Evolutionary conservation across 2,797 vertebrate genomes (phyloP).

Genomic region (Gymnodraco acuticeps): DNA sequence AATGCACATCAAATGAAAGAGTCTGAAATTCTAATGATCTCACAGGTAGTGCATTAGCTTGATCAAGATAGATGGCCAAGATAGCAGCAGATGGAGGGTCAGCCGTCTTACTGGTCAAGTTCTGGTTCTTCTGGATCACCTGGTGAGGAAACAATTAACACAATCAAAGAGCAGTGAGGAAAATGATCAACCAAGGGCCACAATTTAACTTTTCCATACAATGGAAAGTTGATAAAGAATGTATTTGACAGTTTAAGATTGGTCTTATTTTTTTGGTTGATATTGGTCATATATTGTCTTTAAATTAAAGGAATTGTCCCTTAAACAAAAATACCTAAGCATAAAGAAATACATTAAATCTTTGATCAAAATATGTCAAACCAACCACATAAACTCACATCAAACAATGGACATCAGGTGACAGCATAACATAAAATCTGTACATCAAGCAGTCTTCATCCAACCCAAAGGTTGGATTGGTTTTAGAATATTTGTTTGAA

Average conservation of each 20-base stretch:
- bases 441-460: neutral
- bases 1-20: neutral
- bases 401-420: neutral
- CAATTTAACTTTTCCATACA: neutral
- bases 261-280: neutral
- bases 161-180: neutral
- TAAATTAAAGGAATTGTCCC: neutral
- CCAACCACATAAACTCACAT: neutral
- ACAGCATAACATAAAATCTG: neutral
- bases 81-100: slow-evolving; percentile 92
- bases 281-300: neutral
- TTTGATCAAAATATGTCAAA: neutral
- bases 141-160: slow-evolving; percentile 53
- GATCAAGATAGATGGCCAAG: slow-evolving; percentile 92
- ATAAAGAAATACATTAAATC: neutral
- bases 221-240: slow-evolving; percentile 5
- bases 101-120: slow-evolving; percentile 83
- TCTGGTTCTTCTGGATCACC: slow-evolving; percentile 91
- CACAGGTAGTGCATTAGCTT: slow-evolving; percentile 91
- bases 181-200: neutral
- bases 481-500: neutral
- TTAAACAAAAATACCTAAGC: neutral
- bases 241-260: neutral
- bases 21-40: slow-evolving; percentile 55
- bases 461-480: neutral